Conservation (phyloP, 2,888 invertebrate genomes). For the Tolmerus cingulatus region DNA sequence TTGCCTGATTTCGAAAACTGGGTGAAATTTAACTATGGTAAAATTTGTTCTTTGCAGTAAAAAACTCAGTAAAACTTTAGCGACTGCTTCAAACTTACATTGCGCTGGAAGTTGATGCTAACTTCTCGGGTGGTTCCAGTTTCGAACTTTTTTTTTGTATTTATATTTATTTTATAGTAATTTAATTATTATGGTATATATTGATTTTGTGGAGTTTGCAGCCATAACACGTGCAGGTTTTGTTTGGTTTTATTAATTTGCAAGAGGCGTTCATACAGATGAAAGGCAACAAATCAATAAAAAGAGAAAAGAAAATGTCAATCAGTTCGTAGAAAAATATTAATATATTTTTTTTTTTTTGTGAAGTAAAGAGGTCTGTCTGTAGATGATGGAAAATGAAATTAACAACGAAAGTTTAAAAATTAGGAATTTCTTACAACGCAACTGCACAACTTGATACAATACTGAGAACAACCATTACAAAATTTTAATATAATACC, state of each 20-base stretch:
- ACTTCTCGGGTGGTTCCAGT: conserved; percentile 57
- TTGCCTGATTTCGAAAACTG: background rate
- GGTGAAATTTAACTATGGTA: conserved; percentile 12
- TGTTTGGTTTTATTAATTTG: conserved; percentile 40
- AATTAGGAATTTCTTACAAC: conserved; percentile 29
- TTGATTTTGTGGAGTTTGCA: conserved; percentile 47
- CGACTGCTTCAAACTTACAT: conserved; percentile 54
- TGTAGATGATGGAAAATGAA: conserved; percentile 21
- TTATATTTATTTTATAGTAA: conserved; percentile 29
- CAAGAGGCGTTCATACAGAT: conserved; percentile 42
- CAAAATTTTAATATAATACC: conserved; percentile 7
- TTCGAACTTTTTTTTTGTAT: conserved; percentile 53
- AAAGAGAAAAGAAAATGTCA: conserved; percentile 42
- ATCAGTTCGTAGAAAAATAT: conserved; percentile 1
- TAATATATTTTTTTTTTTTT: background rate
- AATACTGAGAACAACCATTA: conserved; percentile 41
- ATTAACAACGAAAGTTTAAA: conserved; percentile 26
- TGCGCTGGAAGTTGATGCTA: conserved; percentile 55
- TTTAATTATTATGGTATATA: conserved; percentile 38
- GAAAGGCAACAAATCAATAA: conserved; percentile 38
- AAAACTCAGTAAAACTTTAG: conserved; percentile 32
- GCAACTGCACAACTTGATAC: conserved; percentile 47
- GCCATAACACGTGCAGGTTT: conserved; percentile 50
- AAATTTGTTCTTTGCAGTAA: background rate
- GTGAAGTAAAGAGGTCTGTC: conserved; percentile 8